Evolutionary conservation across 2,888 invertebrate species (phyloP).

Genomic region (Epistrophella euchroma): DNA sequence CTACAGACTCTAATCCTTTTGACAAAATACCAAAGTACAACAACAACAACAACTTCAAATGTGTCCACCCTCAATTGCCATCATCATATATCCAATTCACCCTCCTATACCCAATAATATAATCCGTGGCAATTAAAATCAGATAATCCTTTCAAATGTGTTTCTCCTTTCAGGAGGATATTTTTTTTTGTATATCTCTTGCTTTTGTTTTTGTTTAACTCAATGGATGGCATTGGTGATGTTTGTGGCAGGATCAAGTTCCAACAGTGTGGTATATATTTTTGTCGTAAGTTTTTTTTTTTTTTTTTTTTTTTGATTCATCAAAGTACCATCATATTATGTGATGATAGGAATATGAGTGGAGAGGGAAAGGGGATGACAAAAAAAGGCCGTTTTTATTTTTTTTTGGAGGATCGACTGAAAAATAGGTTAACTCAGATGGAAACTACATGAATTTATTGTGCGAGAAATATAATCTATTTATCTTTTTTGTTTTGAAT

Average conservation of each 20-base stretch:
- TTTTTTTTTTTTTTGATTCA: slow-evolving; percentile 46
- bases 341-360: background rate
- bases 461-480: slow-evolving; percentile 31
- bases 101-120: slow-evolving; percentile 46
- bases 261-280: slow-evolving; percentile 44
- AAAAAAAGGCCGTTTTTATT: slow-evolving; percentile 2
- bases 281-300: slow-evolving; percentile 45
- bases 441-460: slow-evolving; percentile 51
- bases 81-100: slow-evolving; percentile 19
- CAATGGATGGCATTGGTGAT: slow-evolving; percentile 42
- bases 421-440: slow-evolving; percentile 51
- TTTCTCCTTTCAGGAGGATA: slow-evolving; percentile 54
- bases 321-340: slow-evolving; percentile 32
- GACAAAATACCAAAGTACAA: slow-evolving; percentile 21
- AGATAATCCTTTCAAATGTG: slow-evolving; percentile 69
- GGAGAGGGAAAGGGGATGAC: background rate
- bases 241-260: slow-evolving; percentile 62
- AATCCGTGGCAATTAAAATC: slow-evolving; percentile 73
- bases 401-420: background rate
- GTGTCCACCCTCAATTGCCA: slow-evolving; percentile 16
- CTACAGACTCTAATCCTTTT: slow-evolving; percentile 22
- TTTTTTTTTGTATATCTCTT: background rate
- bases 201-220: slow-evolving; percentile 9
- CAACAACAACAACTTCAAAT: slow-evolving; percentile 7
- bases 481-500: background rate